Base-by-base conservation (phyloP, 2,113 vertebrate species). In the Rousettus leschenaultii region DNA sequence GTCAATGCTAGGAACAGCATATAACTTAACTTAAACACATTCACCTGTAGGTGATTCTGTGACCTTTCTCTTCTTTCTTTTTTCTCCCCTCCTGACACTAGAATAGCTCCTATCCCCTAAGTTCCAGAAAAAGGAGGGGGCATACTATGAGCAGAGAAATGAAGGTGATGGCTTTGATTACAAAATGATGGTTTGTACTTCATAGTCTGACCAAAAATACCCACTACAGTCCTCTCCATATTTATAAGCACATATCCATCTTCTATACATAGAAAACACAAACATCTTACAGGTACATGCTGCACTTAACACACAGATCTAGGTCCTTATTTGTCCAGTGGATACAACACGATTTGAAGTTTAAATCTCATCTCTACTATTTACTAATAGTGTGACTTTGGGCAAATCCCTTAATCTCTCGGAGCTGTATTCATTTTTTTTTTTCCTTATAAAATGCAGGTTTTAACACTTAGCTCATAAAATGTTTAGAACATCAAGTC, bases 391-490 rank as follows among this genome's bases (percentile, higher is more conserved):
- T 35, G 38, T 65, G 48, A 77, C 55, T 48, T n/a, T 59, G 30
- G 33, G 51, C 5, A 83, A 91, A 65, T 57, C 35, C 68, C 15
- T 80, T 75, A 68, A 83, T 19, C 26, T 80, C 33, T 83, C 66
- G 79, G 51, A 80, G 24, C 40, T 38, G 74, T 19, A 30, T 63
- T 45, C 18, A 7, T 53, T 30, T 83, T 86, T 75, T 86, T 79
- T 75, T 87, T 86, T 79, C 14, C 79, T 55, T 66, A 91, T 55
- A 63, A 82, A 70, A 89, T 85, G 35, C 13, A 89, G 13, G 70
- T 74, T 86, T 51, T 79, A 87, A 94, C 35, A 94, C 4, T 26
- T 91, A 59, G 21, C 18, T 89, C 86, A 95, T 40, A 75, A 83
- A 71, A 45, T 21, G 10, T 93, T 92, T 78, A 16, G 35, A 78